These are phyloP conservation scores for Montipora cactus DNA, from an alignment of 64 coral and sea anemone genomes.

Conservation along the genomic window DNA sequence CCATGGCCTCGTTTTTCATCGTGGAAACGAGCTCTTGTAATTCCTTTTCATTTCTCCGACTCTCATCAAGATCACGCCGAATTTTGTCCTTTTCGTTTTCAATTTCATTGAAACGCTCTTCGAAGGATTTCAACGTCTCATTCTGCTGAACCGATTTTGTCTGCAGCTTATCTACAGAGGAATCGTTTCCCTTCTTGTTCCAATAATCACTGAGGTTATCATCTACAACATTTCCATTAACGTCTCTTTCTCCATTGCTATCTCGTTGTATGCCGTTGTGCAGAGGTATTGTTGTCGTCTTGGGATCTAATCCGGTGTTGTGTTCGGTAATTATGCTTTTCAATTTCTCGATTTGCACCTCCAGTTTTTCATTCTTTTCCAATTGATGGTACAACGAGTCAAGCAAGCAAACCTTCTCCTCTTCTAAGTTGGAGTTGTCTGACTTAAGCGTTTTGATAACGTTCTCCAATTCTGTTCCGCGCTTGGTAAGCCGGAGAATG, in stretches of 20 bases:
- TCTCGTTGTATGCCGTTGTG: background rate
- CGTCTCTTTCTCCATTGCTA: background rate
- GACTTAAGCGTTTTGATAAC: slow-evolving; percentile 65
- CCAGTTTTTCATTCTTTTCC: slow-evolving; percentile 79
- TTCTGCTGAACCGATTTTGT: background rate
- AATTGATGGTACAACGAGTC: slow-evolving; percentile 89
- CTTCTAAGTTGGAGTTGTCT: slow-evolving; percentile 79
- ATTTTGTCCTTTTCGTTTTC: slow-evolving; percentile 90
- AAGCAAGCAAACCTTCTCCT: slow-evolving; percentile 88
- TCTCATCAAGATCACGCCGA: slow-evolving; percentile 57
- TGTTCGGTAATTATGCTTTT: slow-evolving; percentile 26
- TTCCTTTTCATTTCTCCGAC: slow-evolving; percentile 73
- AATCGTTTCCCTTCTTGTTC: background rate
- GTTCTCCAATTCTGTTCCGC: slow-evolving; percentile 73
- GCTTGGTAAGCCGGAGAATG: slow-evolving; percentile 53
- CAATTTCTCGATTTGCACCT: slow-evolving; percentile 76
- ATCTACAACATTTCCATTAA: slow-evolving; percentile 16
- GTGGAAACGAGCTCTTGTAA: slow-evolving; percentile 38
- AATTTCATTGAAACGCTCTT: slow-evolving; percentile 69
- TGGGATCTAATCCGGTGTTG: background rate
- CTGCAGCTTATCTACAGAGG: background rate
- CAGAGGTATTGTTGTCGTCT: background rate
- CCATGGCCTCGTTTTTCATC: slow-evolving; percentile 65
- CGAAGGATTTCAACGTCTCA: slow-evolving; percentile 66
- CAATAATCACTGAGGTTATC: background rate